These are phyloP conservation scores for Andrena fulva DNA, from an alignment of 2,888 invertebrate species.

Conservation along the genomic window DNA sequence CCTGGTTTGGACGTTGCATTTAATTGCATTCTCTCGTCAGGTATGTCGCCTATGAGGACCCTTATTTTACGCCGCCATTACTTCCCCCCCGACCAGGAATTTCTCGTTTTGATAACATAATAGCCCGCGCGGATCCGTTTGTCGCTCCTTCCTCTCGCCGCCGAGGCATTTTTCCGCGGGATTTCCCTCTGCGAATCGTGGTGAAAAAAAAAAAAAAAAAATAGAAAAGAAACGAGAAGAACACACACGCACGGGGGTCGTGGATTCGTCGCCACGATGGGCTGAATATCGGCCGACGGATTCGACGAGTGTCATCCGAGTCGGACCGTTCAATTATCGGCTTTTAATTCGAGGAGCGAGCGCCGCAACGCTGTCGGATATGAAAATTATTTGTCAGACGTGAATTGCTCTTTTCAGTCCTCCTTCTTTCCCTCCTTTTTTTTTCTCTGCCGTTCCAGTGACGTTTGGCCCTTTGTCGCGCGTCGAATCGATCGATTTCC, in stretches of 20 bases:
- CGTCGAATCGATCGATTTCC: slow-evolving; percentile 29
- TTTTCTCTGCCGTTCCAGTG: not conserved
- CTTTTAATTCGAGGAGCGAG: slow-evolving; percentile 18
- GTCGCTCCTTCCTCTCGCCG: not conserved
- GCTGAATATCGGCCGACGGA: not conserved
- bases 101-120: slow-evolving; percentile 58
- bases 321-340: slow-evolving; percentile 30
- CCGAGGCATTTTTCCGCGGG: not conserved
- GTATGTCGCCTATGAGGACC: slow-evolving; percentile 40
- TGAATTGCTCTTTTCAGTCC: not conserved
- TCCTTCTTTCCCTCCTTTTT: not conserved
- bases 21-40: slow-evolving; percentile 72
- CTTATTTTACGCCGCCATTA: slow-evolving; percentile 61
- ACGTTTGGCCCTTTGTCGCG: slow-evolving; percentile 1
- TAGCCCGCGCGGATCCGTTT: slow-evolving; percentile 10
- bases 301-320: not conserved
- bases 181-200: not conserved
- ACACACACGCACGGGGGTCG: not conserved
- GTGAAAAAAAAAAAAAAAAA: not conserved
- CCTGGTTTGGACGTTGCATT: slow-evolving; percentile 66
- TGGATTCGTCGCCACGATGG: not conserved
- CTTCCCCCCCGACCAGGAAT: slow-evolving; percentile 43
- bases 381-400: slow-evolving; percentile 1
- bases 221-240: too few relatives aligned
- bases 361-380: not conserved